Evolutionary conservation across 2,797 vertebrate species (phyloP).

Genomic region (Macropus fuliginosus): DNA sequence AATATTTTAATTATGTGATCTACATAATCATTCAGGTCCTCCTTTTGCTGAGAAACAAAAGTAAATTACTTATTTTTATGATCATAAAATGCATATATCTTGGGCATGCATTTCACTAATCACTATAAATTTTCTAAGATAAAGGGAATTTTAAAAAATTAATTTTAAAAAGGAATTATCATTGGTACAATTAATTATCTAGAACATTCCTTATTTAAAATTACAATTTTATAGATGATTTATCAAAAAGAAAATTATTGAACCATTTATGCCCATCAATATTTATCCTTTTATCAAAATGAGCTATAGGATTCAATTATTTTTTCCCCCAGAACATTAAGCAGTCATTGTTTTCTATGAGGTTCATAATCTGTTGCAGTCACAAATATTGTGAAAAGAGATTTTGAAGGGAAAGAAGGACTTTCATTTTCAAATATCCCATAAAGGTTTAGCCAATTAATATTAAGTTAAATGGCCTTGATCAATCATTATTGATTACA

Average conservation of each 20-base stretch:
- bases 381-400: constrained; percentile 42
- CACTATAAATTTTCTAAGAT: not conserved
- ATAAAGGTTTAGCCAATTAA: constrained; percentile 12
- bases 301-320: not conserved
- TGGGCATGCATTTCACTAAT: not conserved
- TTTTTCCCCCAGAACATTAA: not conserved
- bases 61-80: constrained; percentile 24
- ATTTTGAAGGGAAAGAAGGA: not conserved
- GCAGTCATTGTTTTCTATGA: not conserved
- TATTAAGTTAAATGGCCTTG: constrained; percentile 33
- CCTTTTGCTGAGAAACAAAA: constrained; percentile 51
- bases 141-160: not conserved
- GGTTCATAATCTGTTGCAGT: constrained; percentile 20
- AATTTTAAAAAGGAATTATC: constrained; percentile 23
- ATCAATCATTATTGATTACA: constrained; percentile 6
- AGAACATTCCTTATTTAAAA: constrained; percentile 23
- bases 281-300: not conserved
- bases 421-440: constrained; percentile 12
- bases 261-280: constrained; percentile 6
- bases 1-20: constrained; percentile 53
- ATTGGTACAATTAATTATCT: constrained; percentile 24
- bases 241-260: constrained; percentile 43
- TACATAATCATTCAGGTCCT: constrained; percentile 18
- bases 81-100: constrained; percentile 31
- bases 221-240: not conserved